Evolutionary conservation across 2,113 vertebrate genomes (phyloP).

Genomic region (Ciconia maguari): DNA sequence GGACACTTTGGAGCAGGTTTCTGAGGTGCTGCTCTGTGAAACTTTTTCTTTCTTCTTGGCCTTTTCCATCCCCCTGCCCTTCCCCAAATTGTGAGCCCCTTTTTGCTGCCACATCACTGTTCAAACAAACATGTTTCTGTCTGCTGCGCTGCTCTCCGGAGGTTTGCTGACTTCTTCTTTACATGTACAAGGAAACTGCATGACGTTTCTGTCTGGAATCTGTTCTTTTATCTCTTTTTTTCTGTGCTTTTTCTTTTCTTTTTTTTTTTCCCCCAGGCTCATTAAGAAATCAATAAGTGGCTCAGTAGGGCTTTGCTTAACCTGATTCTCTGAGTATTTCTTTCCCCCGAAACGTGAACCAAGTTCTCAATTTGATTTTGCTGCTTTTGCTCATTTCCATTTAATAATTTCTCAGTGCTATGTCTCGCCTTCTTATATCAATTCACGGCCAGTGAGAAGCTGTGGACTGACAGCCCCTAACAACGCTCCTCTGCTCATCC

Average conservation of each 20-base stretch:
- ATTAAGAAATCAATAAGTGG: conserved; percentile 35
- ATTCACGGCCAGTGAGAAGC: background rate
- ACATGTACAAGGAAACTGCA: background rate
- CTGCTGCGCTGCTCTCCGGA: accelerated
- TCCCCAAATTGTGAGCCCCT: background rate
- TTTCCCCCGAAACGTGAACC: background rate
- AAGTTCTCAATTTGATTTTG: background rate
- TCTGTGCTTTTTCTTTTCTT: background rate
- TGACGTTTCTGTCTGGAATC: conserved; percentile 22
- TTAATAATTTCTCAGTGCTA: background rate
- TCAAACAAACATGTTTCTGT: background rate
- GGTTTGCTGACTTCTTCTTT: background rate
- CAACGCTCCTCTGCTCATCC: background rate
- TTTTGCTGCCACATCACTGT: background rate
- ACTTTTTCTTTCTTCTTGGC: background rate
- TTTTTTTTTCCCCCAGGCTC: background rate
- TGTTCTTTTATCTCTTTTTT: background rate
- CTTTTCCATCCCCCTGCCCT: background rate
- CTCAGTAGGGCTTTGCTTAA: conserved; percentile 22
- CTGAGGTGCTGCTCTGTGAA: background rate
- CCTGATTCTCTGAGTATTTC: background rate
- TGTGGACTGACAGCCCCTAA: background rate
- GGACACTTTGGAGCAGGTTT: background rate
- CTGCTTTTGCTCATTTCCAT: background rate
- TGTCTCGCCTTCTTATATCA: background rate